Evolutionary conservation across 2,797 vertebrate species (phyloP), one percentile per base, ranked within the genome.

Genomic region (Sebastes iracundus): DNA sequence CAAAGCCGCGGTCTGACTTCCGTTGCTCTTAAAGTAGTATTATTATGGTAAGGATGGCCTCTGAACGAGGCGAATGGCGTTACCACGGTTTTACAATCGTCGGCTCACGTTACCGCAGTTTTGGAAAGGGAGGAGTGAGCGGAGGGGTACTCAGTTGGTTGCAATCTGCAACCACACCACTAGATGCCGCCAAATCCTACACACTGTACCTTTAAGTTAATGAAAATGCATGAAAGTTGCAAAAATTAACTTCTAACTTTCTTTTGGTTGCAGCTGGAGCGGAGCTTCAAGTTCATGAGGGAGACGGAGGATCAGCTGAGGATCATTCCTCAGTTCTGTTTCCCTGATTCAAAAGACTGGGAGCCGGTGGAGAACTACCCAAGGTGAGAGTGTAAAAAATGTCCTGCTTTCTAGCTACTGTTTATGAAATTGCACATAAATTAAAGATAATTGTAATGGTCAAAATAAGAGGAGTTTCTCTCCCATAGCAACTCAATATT

Each of bases 271-370:
- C 94, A 98, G 97, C 77, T 98, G 74, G 97, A 98, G 86, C 93
- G 96, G 84, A 96, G 95, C 0, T 97, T 97, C 92, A 97, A 97
- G 94, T 97, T 97, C 92, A 95, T 97, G 95, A 95, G 95, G 13
- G 97, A 98, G 87, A 96, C 96, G 3, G 97, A 98, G 87, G 97
- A 98, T 93, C 97, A 97, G 88, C 92, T 98, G 81, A 97, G 96
- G 90, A 97, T 97, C 61, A 97, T 98, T 85, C 97, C 97, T 53
- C 97, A 97, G 77, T 98, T 98, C 93, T 98, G 97, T 71, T 98
- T 98, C 89, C 97, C 97, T 0, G 97, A 97, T 49, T 96, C 96
- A 25, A 97, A 96, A 90, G 96, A 97, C 82, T 98, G 97, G 97
- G 93, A 93, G 52, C 97, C 96, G 0, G 95, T 97, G 79, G 96